These are phyloP conservation scores for Drosophila carrolli DNA, from an alignment of 1,140 invertebrate genomes.

Conservation along the genomic window DNA sequence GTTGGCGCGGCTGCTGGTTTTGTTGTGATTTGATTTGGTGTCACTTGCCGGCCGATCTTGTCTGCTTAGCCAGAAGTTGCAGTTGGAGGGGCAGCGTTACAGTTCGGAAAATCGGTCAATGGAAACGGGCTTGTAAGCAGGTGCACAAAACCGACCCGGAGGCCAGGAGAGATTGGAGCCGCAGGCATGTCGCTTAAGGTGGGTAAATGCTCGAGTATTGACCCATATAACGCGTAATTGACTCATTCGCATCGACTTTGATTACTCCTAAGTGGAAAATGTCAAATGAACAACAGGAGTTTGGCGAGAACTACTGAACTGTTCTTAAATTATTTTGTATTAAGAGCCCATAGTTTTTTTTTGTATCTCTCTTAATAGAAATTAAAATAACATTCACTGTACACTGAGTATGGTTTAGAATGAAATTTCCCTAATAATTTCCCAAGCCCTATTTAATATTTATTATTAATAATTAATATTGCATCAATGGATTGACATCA, in stretches of 20 bases:
- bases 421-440: too few species aligned
- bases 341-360: too few species aligned
- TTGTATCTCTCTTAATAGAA: too few species aligned
- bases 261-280: slow-evolving; percentile 11
- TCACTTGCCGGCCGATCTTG: slow-evolving; percentile 43
- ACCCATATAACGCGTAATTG: slow-evolving; percentile 44
- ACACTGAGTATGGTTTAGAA: too few species aligned
- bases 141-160: slow-evolving; percentile 46
- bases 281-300: neutral
- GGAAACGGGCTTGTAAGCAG: slow-evolving; percentile 78
- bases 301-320: neutral
- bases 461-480: neutral
- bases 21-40: slow-evolving; percentile 49
- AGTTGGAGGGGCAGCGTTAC: slow-evolving; percentile 60
- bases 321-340: too few species aligned
- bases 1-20: slow-evolving; percentile 44
- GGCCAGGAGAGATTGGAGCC: slow-evolving; percentile 21
- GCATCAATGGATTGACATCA: slow-evolving; percentile 34
- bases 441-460: too few species aligned
- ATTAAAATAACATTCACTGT: too few species aligned
- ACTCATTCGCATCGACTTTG: slow-evolving; percentile 18
- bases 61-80: slow-evolving; percentile 36
- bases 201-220: slow-evolving; percentile 60
- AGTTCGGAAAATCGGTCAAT: slow-evolving; percentile 77
- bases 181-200: slow-evolving; percentile 74